These are phyloP conservation scores for Gnathonemus echidnorhynchus DNA, from an alignment of 2,113 vertebrate species.

Conservation along the genomic window DNA sequence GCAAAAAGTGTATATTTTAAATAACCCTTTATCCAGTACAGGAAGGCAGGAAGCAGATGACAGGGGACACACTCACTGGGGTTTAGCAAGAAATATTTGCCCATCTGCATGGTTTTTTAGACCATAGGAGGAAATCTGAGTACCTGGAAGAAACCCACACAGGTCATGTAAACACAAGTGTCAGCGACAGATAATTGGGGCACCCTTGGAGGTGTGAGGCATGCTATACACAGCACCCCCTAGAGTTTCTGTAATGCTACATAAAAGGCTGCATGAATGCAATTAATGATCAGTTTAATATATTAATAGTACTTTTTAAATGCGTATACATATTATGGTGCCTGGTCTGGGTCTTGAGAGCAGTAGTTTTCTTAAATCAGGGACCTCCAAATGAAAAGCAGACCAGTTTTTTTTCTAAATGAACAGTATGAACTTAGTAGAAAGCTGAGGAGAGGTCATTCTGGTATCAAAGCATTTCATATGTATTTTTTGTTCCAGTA, in stretches of 20 bases:
- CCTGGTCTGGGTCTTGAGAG: neutral
- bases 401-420: neutral
- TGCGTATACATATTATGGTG: neutral
- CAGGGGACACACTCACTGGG: too few relatives aligned
- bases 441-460: neutral
- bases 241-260: neutral
- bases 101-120: too few relatives aligned
- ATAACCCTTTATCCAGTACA: neutral
- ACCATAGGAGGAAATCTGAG: too few relatives aligned
- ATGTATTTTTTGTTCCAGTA: neutral
- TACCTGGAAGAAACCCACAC: neutral
- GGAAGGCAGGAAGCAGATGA: neutral
- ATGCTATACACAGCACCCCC: neutral
- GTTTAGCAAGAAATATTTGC: too few relatives aligned
- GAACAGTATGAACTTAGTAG: neutral
- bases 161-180: neutral
- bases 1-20: neutral
- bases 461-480: neutral
- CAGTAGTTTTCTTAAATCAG: neutral
- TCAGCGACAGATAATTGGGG: neutral
- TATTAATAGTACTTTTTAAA: neutral
- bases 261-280: neutral
- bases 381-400: neutral
- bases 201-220: neutral
- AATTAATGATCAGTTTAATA: neutral